Evolutionary conservation across 2,797 vertebrate species (phyloP).

Genomic region (Lindbergichthys nudifrons): DNA sequence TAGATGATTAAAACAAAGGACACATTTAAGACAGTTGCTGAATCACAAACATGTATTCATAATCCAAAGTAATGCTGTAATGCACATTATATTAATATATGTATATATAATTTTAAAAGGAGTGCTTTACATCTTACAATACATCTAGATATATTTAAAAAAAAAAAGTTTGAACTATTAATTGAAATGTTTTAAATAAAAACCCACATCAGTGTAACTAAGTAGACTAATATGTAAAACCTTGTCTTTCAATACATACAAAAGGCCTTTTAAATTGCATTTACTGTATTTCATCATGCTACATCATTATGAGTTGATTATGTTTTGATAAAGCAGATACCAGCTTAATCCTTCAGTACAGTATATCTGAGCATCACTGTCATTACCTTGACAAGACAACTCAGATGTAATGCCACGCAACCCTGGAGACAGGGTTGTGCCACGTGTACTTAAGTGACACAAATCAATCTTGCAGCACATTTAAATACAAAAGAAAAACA

Average conservation of each 20-base stretch:
- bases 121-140: background rate
- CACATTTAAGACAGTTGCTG: constrained; percentile 16
- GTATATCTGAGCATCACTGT: background rate
- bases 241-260: background rate
- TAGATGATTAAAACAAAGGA: constrained; percentile 56
- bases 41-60: background rate
- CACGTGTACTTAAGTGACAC: background rate
- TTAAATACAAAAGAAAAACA: background rate
- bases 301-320: background rate
- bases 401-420: background rate
- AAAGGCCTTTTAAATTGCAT: background rate
- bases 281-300: background rate
- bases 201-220: background rate
- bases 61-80: constrained; percentile 10
- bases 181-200: background rate
- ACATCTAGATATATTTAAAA: background rate
- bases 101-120: background rate
- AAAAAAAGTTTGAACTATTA: background rate
- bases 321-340: background rate
- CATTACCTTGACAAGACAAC: background rate
- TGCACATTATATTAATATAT: background rate
- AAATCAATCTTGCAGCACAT: background rate
- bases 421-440: no score
- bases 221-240: background rate
- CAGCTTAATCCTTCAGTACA: background rate